phyloP scores from a whole-genome alignment of 2,113 vertebrate species.

The Ornithorhynchus anatinus region DNA sequence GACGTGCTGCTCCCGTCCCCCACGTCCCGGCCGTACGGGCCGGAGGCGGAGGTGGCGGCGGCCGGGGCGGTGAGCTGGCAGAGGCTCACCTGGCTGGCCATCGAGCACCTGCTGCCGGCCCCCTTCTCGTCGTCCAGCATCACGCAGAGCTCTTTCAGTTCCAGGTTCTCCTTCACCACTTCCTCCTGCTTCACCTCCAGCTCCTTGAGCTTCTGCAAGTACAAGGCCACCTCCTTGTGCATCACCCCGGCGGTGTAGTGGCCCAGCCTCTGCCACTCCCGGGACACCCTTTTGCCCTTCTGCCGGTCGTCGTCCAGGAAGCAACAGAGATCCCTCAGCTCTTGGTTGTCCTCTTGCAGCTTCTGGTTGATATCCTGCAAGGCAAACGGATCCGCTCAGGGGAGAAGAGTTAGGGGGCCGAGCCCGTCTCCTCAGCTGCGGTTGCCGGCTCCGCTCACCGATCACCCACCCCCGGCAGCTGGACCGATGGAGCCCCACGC shows the following conservation, averaged over 20 bases:
- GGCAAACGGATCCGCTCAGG: conserved; percentile 29
- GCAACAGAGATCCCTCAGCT: conserved; percentile 94
- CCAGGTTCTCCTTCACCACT: conserved; percentile 91
- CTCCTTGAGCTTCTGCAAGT: conserved; percentile 92
- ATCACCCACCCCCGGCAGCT: no score
- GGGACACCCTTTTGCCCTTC: conserved; percentile 92
- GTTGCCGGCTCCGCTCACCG: no score
- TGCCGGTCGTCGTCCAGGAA: conserved; percentile 96
- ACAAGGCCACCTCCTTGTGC: conserved; percentile 93
- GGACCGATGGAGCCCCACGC: no score
- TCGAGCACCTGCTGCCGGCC: conserved; percentile 83
- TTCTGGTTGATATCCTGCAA: conserved; percentile 96
- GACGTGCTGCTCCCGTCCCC: conserved; percentile 95
- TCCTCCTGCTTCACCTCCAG: conserved; percentile 90
- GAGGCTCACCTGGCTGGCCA: conserved; percentile 90
- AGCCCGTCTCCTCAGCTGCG: not conserved
- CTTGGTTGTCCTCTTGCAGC: conserved; percentile 97
- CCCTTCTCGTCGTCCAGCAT: conserved; percentile 91
- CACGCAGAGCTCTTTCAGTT: conserved; percentile 92
- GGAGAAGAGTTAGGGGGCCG: not conserved
- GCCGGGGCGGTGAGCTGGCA: conserved; percentile 76
- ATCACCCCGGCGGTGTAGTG: conserved; percentile 89
- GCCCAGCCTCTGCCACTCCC: conserved; percentile 95
- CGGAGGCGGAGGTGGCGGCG: conserved; percentile 52
- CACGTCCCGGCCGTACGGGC: conserved; percentile 82